Conservation (phyloP, 64 coral and sea anemone genomes). For the Montipora efflorescens region DNA sequence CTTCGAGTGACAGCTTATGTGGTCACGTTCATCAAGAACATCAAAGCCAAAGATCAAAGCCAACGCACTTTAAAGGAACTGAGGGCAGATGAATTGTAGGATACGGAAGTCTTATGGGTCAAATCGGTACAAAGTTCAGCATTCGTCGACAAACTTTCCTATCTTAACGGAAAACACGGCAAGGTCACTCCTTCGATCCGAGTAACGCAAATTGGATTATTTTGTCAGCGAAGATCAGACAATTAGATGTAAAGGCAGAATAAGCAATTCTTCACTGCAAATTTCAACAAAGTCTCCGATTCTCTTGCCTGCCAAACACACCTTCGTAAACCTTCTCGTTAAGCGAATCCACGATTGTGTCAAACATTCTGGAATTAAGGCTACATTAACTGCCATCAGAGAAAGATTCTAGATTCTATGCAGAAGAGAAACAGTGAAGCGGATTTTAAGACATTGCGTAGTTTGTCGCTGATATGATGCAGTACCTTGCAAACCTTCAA, state of each 20-base stretch:
- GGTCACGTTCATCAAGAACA: background rate
- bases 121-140: background rate
- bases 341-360: background rate
- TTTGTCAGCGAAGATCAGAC: conserved; percentile 5
- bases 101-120: background rate
- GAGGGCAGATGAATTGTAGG: background rate
- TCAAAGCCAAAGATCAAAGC: background rate
- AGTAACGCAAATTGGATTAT: conserved; percentile 7
- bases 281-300: background rate
- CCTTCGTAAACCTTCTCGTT: background rate
- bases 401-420: conserved; percentile 13
- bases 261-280: background rate
- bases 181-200: conserved; percentile 1
- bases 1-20: background rate
- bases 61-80: background rate
- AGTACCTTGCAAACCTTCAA: background rate
- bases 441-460: conserved; percentile 24
- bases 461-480: background rate
- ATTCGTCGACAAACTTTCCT: conserved; percentile 5
- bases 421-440: conserved; percentile 30
- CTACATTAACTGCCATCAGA: conserved; percentile 5
- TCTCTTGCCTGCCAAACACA: conserved; percentile 10
- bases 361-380: background rate
- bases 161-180: background rate
- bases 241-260: conserved; percentile 12